Evolutionary conservation across 2,113 vertebrate species (phyloP).

Genomic region (Saccopteryx leptura): DNA sequence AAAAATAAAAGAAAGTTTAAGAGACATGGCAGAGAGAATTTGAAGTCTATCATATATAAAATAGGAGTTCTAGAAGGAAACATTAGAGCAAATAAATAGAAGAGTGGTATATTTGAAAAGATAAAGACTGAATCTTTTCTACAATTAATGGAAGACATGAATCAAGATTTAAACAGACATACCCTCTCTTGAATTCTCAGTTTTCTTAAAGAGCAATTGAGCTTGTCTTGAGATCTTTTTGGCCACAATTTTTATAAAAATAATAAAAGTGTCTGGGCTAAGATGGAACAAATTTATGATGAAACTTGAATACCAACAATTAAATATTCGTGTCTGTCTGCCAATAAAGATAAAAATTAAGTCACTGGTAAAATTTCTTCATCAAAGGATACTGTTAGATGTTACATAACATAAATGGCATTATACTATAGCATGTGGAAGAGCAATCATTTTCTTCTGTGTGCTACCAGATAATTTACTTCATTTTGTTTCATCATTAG

Average conservation of each 20-base stretch:
- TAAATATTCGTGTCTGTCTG: background rate
- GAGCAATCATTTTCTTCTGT: background rate
- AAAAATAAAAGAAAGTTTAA: constrained; percentile 16
- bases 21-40: background rate
- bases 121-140: background rate
- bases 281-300: background rate
- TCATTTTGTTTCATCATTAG: background rate
- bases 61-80: background rate
- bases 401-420: background rate
- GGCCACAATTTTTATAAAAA: background rate
- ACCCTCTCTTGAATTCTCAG: background rate
- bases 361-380: background rate
- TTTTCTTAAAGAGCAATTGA: background rate
- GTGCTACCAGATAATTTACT: background rate
- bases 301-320: constrained; percentile 2
- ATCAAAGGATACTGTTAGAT: background rate
- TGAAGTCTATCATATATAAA: background rate
- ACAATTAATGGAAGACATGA: background rate
- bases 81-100: background rate
- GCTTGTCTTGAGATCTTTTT: background rate
- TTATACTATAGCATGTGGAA: background rate
- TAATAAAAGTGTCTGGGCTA: background rate
- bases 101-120: background rate
- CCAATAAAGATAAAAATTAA: constrained; percentile 32
- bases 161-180: background rate